Conservation (phyloP, 1,140 invertebrate genomes). For the Drosophila ogumai region DNA sequence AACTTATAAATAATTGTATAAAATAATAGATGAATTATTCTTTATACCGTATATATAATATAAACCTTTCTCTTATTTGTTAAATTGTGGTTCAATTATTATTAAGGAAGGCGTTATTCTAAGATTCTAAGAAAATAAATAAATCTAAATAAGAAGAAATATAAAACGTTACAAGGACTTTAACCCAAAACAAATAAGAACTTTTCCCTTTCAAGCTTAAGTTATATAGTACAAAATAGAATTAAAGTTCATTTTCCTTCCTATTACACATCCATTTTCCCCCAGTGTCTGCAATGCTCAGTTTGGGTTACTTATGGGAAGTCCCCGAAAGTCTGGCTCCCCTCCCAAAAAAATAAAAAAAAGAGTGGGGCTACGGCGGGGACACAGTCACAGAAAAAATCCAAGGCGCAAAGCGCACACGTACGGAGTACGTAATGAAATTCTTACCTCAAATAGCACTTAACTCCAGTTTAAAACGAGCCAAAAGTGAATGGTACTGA, state of each 20-base stretch:
- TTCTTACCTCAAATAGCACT: slow-evolving; percentile 83
- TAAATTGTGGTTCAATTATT: too few species aligned
- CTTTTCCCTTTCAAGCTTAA: too few species aligned
- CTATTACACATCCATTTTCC: background rate
- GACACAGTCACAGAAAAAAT: slow-evolving; percentile 49
- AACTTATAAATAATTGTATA: too few species aligned
- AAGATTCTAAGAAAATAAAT: too few species aligned
- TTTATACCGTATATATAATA: too few species aligned
- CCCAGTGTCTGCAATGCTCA: slow-evolving; percentile 29
- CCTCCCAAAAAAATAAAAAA: slow-evolving; percentile 12
- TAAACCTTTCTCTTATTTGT: too few species aligned
- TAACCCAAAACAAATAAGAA: background rate
- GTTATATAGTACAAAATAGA: too few species aligned
- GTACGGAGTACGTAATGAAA: slow-evolving; percentile 80
- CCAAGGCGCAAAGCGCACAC: slow-evolving; percentile 59
- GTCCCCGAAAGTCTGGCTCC: slow-evolving; percentile 37
- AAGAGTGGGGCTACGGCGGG: slow-evolving; percentile 26
- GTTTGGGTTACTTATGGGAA: slow-evolving; percentile 50
- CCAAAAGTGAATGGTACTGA: slow-evolving; percentile 83
- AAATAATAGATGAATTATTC: too few species aligned
- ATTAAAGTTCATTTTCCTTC: too few species aligned
- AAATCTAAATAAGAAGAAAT: too few species aligned
- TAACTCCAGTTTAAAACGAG: slow-evolving; percentile 83
- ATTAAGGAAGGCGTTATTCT: too few species aligned
- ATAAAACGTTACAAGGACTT: too few species aligned